Base-by-base conservation (phyloP, 2,888 invertebrate species). In the Phaonia tiefii region DNA sequence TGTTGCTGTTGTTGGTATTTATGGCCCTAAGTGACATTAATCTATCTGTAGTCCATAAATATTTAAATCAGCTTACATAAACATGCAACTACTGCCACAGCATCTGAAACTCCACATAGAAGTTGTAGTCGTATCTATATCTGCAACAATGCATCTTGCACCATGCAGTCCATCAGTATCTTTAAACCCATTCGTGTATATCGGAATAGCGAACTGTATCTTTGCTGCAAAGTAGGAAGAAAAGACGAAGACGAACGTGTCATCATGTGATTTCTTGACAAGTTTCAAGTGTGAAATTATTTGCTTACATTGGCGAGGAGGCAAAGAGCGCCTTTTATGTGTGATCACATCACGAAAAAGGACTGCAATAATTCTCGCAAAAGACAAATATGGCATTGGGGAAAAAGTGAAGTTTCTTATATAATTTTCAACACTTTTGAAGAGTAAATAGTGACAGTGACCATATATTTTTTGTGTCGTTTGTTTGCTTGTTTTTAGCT, bases 21-120 rank as follows among this genome's bases (percentile, higher is more conserved):
- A 79, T 79, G 71, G 67, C 71, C 37, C 44, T 60, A 75, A 60
- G 71, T 75, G 79, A 79, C 79, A 79, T 72, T 79, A 79, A 79
- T 79, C 75, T 72, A 67, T 75, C 75, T 75, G 49, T 67, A 79
- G 79, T 72, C 71, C 54, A 67, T 67, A 75, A 75, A 75, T 66
- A 70, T 79, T 74, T 70, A 79, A 74, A 74, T 74, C 74, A 79
- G 46, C 46, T 79, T 70, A 65, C 66, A 74, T 58, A 75, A 71
- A 71, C 60, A 72, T 63, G 42, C 39, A 63, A 42, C 63, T 22
- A 22, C 63, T 39, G 22, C 22, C 17, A 7, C 8, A 31, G 31
- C 31, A 31, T 31, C 8, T 31, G 31, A 5, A 31, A 31, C 51
- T 22, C 4, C 51, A n/a, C n/a, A n/a, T 51, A 20, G 11, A 11